Evolutionary conservation across 2,797 vertebrate genomes (phyloP).

Genomic region (Centropyge bicolor): DNA sequence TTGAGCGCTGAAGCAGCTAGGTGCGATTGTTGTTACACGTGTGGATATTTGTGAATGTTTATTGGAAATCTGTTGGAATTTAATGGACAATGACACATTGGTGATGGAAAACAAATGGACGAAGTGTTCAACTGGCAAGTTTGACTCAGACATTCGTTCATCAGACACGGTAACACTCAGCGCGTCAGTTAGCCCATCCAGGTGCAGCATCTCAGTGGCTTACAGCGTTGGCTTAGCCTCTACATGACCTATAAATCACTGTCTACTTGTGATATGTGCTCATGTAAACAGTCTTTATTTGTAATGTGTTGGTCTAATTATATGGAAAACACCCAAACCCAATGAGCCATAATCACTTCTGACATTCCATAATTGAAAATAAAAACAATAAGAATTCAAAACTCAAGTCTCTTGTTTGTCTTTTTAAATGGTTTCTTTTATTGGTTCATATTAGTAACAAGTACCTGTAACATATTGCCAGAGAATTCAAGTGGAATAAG

Average conservation of each 20-base stretch:
- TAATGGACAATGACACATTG: too few species aligned
- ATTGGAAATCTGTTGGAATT: too few species aligned
- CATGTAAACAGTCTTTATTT: background rate
- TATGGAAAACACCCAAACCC: background rate
- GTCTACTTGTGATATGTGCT: background rate
- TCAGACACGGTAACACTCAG: too few species aligned
- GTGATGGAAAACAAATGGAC: too few species aligned
- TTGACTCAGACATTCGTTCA: too few species aligned
- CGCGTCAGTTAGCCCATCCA: too few species aligned
- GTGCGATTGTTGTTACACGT: too few species aligned
- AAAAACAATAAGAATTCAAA: slow-evolving; percentile 21
- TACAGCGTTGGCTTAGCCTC: too few species aligned
- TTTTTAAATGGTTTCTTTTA: slow-evolving; percentile 60
- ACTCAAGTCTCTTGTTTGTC: slow-evolving; percentile 32
- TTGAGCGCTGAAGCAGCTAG: too few species aligned
- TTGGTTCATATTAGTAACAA: slow-evolving; percentile 66
- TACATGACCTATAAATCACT: background rate
- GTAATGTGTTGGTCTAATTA: background rate
- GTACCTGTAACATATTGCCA: slow-evolving; percentile 46
- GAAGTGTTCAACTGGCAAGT: too few species aligned
- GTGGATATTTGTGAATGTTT: too few species aligned
- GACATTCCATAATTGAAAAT: slow-evolving; percentile 61
- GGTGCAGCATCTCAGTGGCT: too few species aligned
- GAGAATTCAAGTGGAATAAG: slow-evolving; percentile 40
- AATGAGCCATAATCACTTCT: slow-evolving; percentile 49